Evolutionary conservation across 2,797 vertebrate genomes (phyloP).

Genomic region (Nyctalus aviator): DNA sequence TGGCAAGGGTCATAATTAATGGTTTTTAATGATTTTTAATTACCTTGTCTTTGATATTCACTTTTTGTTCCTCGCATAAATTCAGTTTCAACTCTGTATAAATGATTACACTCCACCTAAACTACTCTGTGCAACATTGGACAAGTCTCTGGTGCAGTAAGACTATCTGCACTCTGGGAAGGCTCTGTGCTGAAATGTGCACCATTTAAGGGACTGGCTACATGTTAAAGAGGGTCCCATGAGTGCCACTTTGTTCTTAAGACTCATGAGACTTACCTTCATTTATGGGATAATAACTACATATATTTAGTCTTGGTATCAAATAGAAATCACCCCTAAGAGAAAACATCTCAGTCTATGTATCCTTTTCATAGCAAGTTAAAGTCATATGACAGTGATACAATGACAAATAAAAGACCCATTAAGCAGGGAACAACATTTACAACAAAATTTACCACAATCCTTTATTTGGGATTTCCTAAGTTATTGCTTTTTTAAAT

Average conservation of each 20-base stretch:
- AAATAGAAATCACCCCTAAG: neutral
- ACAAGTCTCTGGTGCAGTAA: too few species aligned
- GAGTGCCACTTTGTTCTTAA: neutral
- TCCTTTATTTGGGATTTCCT: neutral
- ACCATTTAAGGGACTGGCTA: accelerated
- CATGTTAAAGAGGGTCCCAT: accelerated
- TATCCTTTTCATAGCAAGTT: neutral
- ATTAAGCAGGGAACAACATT: neutral
- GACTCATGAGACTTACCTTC: neutral
- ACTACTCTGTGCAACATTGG: accelerated
- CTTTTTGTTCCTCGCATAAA: neutral
- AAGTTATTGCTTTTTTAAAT: neutral
- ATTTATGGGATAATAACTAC: neutral
- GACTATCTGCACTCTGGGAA: neutral
- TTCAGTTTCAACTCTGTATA: constrained; percentile 77
- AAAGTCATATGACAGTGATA: neutral
- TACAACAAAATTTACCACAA: neutral
- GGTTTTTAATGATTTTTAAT: constrained; percentile 61
- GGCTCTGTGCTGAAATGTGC: accelerated
- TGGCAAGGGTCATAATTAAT: constrained; percentile 66
- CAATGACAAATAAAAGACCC: neutral
- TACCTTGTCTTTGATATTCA: constrained; percentile 70
- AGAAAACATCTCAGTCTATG: neutral
- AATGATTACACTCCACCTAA: constrained; percentile 14
- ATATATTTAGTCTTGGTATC: neutral